Base-by-base conservation (phyloP, 2,797 vertebrate genomes). In the Melanotaenia parkinsoni region DNA sequence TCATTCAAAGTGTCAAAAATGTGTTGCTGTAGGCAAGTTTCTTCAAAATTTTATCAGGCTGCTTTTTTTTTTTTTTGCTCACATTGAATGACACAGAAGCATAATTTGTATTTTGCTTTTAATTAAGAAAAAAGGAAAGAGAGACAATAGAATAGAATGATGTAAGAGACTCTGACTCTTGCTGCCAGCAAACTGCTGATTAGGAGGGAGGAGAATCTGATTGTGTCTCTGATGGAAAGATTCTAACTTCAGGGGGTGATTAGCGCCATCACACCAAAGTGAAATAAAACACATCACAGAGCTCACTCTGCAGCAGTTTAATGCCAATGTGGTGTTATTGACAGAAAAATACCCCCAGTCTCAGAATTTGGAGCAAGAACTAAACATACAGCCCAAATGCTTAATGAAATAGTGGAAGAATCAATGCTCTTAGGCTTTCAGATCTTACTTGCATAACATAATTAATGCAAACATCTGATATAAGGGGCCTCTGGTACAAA, bases 281-380 rank as follows among this genome's bases (percentile, higher is more conserved):
- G n/a, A 73, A 80, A 77, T 68, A 84, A 84, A 88, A 81, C 64
- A 85, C 81, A 88, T 72, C 67, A 83, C 77, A 86, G 53, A 69
- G 71, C 67, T 47, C 14, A 56, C 62, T 74, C 73, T 70, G 33
- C 68, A 35, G 70, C 63, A 40, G 60, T 82, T 88, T 84, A 73
- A 74, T 63, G 56, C 43, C 40, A 58, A 74, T 63, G 38, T 4
- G 9, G 60, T 77, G 82, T 88, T 86, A 86, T 72, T 84, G 47
- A 72, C 54, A 74, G 43, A 89, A 85, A 80, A 77, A 74, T 65
- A 40, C 59, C 54, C 58, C 70, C 40, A 47, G 62, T 69, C 65
- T 74, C 37, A 79, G 13, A 58, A 67, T 67, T 35, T 79, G 64
- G 64, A 71, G 12, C 53, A 62, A 69, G 58, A 84, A 75, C 70